Conservation (phyloP, 1,140 invertebrate species). For the Nylanderia fulva region DNA sequence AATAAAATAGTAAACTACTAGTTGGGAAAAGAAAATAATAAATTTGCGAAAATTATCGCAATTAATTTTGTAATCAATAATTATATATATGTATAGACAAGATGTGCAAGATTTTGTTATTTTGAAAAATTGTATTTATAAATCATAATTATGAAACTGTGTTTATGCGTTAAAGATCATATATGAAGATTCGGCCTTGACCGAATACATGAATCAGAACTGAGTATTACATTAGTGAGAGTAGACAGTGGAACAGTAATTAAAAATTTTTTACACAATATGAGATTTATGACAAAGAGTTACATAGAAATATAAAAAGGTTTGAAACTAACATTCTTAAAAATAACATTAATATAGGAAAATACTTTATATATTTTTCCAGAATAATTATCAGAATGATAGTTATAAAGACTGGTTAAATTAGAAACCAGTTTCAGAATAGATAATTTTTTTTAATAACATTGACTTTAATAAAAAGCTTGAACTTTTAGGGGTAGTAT, state of each 20-base stretch:
- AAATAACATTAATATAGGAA: neutral
- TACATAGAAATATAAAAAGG: neutral
- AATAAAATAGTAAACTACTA: neutral
- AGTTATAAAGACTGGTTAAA: too few relatives aligned
- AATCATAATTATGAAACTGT: neutral
- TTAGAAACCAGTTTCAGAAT: neutral
- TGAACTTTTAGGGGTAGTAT: too few relatives aligned
- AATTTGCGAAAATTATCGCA: neutral
- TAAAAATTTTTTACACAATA: neutral
- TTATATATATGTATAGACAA: neutral
- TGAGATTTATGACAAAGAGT: neutral
- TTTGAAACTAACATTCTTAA: neutral
- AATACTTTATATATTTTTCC: neutral
- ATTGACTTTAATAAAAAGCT: neutral
- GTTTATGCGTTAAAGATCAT: neutral
- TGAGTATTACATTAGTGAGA: slow-evolving; percentile 15
- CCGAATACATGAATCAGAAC: neutral
- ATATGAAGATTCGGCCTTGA: neutral
- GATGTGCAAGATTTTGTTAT: neutral
- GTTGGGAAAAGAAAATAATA: neutral
- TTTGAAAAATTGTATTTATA: neutral
- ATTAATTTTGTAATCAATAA: slow-evolving; percentile 11
- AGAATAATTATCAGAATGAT: neutral
- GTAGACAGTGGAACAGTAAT: neutral
- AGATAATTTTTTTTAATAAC: neutral